A percentile compares a stretch with the other conserved stretches of the same genome.
Conservation (phyloP, 2,113 vertebrate species). For the Gadus macrocephalus region DNA sequence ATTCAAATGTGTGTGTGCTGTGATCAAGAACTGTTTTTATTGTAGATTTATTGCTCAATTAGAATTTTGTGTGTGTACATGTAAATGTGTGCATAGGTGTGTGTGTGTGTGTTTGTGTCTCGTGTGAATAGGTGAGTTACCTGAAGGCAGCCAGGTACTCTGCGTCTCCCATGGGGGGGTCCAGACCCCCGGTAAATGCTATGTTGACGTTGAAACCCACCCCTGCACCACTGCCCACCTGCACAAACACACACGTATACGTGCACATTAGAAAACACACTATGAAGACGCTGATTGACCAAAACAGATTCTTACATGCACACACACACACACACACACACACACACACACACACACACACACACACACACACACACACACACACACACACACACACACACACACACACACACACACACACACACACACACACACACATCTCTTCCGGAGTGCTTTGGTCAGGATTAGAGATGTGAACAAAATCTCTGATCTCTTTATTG, state of each 20-base stretch:
- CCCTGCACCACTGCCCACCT: conserved; percentile 91
- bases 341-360: background rate
- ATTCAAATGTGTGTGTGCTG: no score
- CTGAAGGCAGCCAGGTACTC: conserved; percentile 96
- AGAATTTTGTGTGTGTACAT: background rate
- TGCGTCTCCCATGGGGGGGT: conserved; percentile 89
- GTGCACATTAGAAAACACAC: no score
- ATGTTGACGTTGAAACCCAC: conserved; percentile 94
- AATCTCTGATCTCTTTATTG: no score
- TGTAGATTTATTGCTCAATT: no score
- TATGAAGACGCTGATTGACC: no score
- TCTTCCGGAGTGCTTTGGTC: no score
- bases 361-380: background rate
- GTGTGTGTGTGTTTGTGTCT: conserved; percentile 1
- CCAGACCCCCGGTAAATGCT: conserved; percentile 92
- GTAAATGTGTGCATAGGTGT: background rate
- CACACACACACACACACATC: background rate
- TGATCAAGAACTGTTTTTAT: no score
- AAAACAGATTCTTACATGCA: no score
- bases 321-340: background rate
- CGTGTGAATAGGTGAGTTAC: conserved; percentile 57
- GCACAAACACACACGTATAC: conserved; percentile 7
- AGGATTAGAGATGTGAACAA: no score
- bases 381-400: background rate
- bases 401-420: background rate